Conservation (phyloP, 2,888 invertebrate species). For the Lottia scabra region DNA sequence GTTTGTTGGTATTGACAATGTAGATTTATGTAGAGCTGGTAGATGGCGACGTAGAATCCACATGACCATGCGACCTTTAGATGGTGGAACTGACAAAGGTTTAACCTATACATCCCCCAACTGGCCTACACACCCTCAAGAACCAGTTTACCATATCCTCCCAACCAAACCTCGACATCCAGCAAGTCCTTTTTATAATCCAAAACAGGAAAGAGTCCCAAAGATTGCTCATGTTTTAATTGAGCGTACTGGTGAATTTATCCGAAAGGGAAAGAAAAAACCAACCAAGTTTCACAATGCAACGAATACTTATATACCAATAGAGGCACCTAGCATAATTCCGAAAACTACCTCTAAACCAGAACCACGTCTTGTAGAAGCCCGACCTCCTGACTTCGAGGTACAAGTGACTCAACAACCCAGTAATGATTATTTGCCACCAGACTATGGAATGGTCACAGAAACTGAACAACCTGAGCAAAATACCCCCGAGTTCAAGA, state of each 20-base stretch:
- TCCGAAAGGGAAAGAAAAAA: conserved; percentile 31
- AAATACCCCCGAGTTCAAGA: too few relatives aligned
- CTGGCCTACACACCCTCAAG: conserved; percentile 92
- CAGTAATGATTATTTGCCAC: too few relatives aligned
- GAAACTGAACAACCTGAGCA: too few relatives aligned
- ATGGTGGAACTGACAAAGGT: conserved; percentile 94
- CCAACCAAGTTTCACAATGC: neutral
- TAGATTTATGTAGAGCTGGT: conserved; percentile 90
- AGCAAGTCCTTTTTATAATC: conserved; percentile 94
- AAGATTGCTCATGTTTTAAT: conserved; percentile 85
- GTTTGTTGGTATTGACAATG: conserved; percentile 90
- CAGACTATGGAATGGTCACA: too few relatives aligned
- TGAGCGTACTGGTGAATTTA: conserved; percentile 60
- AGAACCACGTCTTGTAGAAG: too few relatives aligned
- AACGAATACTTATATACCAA: neutral
- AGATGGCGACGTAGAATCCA: conserved; percentile 92
- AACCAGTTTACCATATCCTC: conserved; percentile 89
- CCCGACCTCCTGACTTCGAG: too few relatives aligned
- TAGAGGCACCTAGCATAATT: too few relatives aligned
- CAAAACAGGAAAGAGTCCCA: conserved; percentile 86
- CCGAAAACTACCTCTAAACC: too few relatives aligned
- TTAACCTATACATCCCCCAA: conserved; percentile 97
- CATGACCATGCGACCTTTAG: conserved; percentile 91
- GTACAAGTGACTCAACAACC: too few relatives aligned
- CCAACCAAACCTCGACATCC: conserved; percentile 90